Evolutionary conservation across 2,888 invertebrate genomes (phyloP).

Genomic region (Tigriopus californicus): DNA sequence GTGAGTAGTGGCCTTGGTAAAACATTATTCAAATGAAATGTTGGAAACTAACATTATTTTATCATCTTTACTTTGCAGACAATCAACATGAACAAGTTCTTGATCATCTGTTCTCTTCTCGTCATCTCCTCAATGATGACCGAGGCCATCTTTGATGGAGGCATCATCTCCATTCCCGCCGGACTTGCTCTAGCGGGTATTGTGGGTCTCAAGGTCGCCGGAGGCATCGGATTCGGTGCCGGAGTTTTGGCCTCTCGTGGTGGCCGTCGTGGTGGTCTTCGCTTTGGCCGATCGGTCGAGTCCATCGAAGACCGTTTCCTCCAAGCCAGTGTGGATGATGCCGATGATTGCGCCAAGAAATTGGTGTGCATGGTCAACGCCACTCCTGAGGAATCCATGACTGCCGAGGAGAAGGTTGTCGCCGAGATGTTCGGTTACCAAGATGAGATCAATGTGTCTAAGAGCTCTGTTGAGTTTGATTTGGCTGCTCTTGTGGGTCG

Average conservation of each 20-base stretch:
- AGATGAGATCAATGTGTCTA: neutral
- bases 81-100: too few relatives aligned
- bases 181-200: neutral
- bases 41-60: neutral
- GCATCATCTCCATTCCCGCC: too few relatives aligned
- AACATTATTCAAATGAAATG: too few relatives aligned
- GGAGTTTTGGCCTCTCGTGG: neutral
- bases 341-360: conserved; percentile 2
- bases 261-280: neutral
- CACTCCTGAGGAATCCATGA: neutral
- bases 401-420: neutral
- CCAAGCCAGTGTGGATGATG: neutral
- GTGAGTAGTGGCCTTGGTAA: too few relatives aligned
- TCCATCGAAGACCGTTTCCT: neutral
- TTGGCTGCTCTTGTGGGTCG: conserved; percentile 1
- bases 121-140: too few relatives aligned
- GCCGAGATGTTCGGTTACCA: neutral
- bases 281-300: neutral
- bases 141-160: too few relatives aligned
- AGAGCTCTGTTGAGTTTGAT: conserved; percentile 1
- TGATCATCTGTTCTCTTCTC: too few relatives aligned
- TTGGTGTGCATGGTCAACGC: neutral
- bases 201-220: neutral
- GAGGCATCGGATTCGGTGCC: neutral
- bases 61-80: too few relatives aligned